Evolutionary conservation across 1,140 invertebrate genomes (phyloP).

Genomic region (Diploscapter pachys): DNA sequence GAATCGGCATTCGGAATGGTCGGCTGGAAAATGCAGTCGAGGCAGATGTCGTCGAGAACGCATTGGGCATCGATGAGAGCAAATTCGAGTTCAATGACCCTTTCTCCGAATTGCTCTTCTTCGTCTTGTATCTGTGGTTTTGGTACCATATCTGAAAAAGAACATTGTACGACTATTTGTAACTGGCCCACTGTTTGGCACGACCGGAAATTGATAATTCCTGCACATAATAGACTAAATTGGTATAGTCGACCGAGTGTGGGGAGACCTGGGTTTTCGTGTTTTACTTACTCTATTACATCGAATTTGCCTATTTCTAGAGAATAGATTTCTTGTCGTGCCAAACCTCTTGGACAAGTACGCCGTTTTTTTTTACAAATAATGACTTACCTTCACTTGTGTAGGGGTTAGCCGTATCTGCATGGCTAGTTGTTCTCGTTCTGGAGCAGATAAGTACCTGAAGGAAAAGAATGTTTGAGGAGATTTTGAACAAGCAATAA

Average conservation of each 20-base stretch:
- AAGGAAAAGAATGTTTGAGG: no score
- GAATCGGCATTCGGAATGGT: conserved; percentile 18
- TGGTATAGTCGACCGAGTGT: no score
- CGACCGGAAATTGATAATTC: neutral
- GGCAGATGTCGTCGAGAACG: conserved; percentile 13
- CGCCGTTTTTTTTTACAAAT: conserved; percentile 47
- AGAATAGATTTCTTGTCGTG: no score
- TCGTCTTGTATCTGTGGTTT: conserved; percentile 28
- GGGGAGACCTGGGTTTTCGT: no score
- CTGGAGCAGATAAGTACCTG: conserved; percentile 83
- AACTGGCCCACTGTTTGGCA: neutral
- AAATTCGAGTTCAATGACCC: conserved; percentile 19
- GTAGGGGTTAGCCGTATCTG: conserved; percentile 86
- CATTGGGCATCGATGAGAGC: conserved; percentile 17
- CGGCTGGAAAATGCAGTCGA: conserved; percentile 8
- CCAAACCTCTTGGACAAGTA: no score
- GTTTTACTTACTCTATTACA: no score
- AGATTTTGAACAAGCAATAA: no score
- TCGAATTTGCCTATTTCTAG: no score
- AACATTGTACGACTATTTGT: no score
- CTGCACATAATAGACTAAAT: no score
- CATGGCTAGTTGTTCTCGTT: conserved; percentile 87
- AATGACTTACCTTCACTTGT: conserved; percentile 65
- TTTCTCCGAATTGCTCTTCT: conserved; percentile 26
- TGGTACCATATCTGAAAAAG: no score